Percentiles rank a stretch among this genome's conserved stretches.
Conservation (phyloP, 1,140 invertebrate genomes). For the Drosophila azteca region DNA sequence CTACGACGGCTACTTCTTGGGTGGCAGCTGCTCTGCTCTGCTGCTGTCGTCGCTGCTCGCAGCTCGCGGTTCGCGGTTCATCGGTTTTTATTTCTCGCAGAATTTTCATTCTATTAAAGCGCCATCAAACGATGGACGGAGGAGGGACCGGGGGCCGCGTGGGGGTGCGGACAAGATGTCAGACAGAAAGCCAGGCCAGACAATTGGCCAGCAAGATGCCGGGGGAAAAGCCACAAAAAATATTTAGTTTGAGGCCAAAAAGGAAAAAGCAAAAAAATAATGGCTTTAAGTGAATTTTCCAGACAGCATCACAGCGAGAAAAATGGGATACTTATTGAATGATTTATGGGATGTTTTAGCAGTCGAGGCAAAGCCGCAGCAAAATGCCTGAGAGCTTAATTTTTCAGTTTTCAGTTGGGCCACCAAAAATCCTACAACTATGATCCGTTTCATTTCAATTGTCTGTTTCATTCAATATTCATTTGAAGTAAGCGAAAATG, state of each 20-base stretch:
- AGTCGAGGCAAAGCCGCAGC: too few species aligned
- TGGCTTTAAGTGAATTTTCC: constrained; percentile 55
- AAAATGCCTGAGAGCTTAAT: too few species aligned
- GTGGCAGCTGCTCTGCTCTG: neutral
- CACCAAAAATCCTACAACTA: too few species aligned
- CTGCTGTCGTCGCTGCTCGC: constrained; percentile 19
- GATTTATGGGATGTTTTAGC: too few species aligned
- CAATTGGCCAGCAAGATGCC: constrained; percentile 4
- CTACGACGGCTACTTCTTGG: constrained; percentile 20
- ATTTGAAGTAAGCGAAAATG: too few species aligned
- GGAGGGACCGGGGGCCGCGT: too few species aligned
- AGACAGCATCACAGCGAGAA: too few species aligned
- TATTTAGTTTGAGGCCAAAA: constrained; percentile 49
- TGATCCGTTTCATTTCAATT: too few species aligned
- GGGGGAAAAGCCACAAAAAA: neutral
- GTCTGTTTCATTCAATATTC: too few species aligned
- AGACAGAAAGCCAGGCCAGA: constrained; percentile 5
- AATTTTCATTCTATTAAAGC: constrained; percentile 70
- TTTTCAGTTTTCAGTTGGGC: too few species aligned
- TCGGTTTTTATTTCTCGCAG: constrained; percentile 49
- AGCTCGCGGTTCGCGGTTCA: constrained; percentile 46
- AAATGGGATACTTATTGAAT: too few species aligned
- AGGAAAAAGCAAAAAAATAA: constrained; percentile 29
- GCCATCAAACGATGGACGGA: constrained; percentile 51
- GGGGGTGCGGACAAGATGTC: constrained; percentile 36